phyloP scores from a whole-genome alignment of 1,140 invertebrate species.

The Pseudomyrmex sp. region DNA sequence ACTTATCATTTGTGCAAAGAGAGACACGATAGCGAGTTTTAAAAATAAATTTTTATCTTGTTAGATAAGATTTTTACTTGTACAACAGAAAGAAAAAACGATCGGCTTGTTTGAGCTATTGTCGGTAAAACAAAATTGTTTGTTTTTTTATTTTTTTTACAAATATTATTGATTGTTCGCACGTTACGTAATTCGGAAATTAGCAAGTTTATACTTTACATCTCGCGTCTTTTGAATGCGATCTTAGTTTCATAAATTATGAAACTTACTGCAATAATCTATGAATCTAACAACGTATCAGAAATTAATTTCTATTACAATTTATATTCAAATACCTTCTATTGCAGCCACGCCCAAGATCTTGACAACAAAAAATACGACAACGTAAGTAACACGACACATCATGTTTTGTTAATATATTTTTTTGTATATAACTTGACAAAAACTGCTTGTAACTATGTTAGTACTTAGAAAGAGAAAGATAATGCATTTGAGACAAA shows the following conservation, averaged over 20 bases:
- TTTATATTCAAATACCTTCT: slow-evolving; percentile 32
- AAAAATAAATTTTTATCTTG: background rate
- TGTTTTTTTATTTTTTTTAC: background rate
- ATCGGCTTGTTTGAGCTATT: background rate
- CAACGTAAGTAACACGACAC: background rate
- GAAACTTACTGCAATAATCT: background rate
- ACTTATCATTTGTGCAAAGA: background rate
- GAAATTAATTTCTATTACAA: background rate
- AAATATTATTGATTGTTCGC: background rate
- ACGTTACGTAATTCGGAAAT: too few species aligned
- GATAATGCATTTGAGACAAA: too few species aligned
- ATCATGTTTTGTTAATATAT: slow-evolving; percentile 8
- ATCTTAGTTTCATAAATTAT: background rate
- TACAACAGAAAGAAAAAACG: background rate
- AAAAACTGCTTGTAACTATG: background rate
- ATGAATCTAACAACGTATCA: background rate
- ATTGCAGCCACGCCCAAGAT: background rate
- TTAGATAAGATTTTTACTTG: background rate
- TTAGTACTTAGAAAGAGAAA: background rate
- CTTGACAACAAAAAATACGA: background rate
- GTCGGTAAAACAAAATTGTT: background rate
- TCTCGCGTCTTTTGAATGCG: background rate
- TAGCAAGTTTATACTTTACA: too few species aligned
- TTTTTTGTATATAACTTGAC: background rate
- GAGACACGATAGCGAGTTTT: background rate